Percentiles rank a stretch among this genome's conserved stretches.
Conservation (phyloP, 2,113 vertebrate species). For the Perca schrenkii region DNA sequence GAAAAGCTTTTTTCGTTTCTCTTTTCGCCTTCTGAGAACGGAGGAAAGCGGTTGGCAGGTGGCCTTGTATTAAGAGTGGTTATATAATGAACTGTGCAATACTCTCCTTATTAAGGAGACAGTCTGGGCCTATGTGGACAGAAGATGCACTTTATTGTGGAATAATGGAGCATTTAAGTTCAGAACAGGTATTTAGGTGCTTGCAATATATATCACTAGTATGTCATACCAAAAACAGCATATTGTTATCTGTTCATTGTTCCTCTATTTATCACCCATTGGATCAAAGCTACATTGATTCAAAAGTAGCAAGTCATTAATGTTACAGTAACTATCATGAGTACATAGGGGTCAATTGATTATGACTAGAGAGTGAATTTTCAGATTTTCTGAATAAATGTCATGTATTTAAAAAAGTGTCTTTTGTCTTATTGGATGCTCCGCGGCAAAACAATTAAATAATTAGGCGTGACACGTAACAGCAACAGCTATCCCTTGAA, state of each 20-base stretch:
- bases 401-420: slow-evolving; percentile 48
- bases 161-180: slow-evolving; percentile 48
- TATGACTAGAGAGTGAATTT: slow-evolving; percentile 44
- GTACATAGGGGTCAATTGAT: slow-evolving; percentile 46
- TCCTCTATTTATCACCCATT: slow-evolving; percentile 49
- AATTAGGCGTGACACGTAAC: neutral
- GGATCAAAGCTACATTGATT: slow-evolving; percentile 59
- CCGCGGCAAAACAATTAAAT: neutral
- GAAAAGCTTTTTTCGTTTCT: slow-evolving; percentile 33
- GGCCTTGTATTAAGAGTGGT: slow-evolving; percentile 47
- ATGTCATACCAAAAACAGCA: slow-evolving; percentile 67
- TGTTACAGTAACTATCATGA: slow-evolving; percentile 49
- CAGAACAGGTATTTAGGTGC: slow-evolving; percentile 50
- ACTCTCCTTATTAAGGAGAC: slow-evolving; percentile 12
- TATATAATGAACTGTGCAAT: slow-evolving; percentile 59
- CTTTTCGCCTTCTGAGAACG: slow-evolving; percentile 50
- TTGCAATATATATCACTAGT: slow-evolving; percentile 71
- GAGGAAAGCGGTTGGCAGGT: slow-evolving; percentile 30
- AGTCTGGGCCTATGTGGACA: slow-evolving; percentile 45
- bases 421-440: slow-evolving; percentile 18
- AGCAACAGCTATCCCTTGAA: neutral
- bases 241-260: slow-evolving; percentile 50
- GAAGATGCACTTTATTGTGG: slow-evolving; percentile 80
- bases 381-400: slow-evolving; percentile 79
- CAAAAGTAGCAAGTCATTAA: slow-evolving; percentile 70